These are phyloP conservation scores for Copsychus sechellarum DNA, from an alignment of 2,113 vertebrate species.

Conservation along the genomic window DNA sequence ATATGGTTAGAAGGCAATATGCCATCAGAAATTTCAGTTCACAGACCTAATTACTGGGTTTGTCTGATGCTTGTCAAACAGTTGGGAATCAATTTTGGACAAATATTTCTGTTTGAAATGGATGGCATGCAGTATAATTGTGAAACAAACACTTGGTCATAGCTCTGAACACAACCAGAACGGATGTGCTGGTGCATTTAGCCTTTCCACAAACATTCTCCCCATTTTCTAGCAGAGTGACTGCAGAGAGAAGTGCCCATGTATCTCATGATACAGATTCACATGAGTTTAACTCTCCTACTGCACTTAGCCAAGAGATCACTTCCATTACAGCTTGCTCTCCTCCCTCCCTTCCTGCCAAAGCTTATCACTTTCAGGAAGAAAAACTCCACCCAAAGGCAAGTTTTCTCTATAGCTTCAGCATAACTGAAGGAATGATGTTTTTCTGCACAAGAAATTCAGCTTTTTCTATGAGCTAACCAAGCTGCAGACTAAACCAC, in stretches of 20 bases:
- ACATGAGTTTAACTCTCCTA: not conserved
- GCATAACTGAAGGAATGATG: not conserved
- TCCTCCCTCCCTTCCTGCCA: not conserved
- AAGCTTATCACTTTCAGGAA: not conserved
- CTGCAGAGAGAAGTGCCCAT: not conserved
- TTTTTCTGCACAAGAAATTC: not conserved
- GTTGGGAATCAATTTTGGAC: slow-evolving; percentile 5
- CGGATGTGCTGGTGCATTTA: not conserved
- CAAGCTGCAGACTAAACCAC: not conserved
- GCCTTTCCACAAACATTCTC: not conserved
- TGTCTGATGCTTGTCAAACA: slow-evolving; percentile 38
- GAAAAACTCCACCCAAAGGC: not conserved
- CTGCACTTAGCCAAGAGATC: not conserved
- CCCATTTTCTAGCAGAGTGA: not conserved
- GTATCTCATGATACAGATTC: not conserved
- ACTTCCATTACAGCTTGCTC: not conserved
- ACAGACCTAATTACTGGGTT: slow-evolving; percentile 78
- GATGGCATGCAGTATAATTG: not conserved
- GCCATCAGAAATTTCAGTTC: slow-evolving; percentile 28
- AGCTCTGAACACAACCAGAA: not conserved
- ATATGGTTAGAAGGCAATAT: not conserved
- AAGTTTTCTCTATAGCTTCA: not conserved
- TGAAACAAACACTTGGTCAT: slow-evolving; percentile 5
- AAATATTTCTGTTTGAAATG: slow-evolving; percentile 39
- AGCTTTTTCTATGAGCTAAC: not conserved